Evolutionary conservation across 2,113 vertebrate genomes (phyloP).

Genomic region (Cottus gobio): DNA sequence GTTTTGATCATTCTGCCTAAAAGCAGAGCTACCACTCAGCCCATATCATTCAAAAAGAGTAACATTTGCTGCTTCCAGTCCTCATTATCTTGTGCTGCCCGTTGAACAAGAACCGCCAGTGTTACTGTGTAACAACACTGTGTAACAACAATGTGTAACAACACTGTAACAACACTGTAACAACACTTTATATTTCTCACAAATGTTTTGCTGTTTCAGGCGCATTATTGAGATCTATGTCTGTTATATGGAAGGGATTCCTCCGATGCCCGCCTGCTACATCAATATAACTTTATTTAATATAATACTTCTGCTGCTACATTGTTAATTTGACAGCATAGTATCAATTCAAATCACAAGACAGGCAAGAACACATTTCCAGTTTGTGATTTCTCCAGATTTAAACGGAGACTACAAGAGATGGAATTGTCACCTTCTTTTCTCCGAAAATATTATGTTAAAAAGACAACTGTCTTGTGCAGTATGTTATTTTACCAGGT

Average conservation of each 20-base stretch:
- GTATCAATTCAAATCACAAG: neutral
- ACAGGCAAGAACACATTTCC: neutral
- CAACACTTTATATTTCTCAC: neutral
- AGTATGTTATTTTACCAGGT: neutral
- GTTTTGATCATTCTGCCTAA: neutral
- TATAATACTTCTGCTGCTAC: neutral
- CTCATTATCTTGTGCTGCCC: slow-evolving; percentile 6
- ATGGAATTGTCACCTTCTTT: no score
- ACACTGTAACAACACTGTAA: neutral
- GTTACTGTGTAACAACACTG: neutral
- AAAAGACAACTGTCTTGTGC: neutral
- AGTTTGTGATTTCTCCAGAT: neutral
- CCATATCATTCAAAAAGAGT: neutral
- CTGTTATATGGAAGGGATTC: neutral
- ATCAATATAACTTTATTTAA: neutral
- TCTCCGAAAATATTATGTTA: neutral
- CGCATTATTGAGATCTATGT: neutral
- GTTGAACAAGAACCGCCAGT: neutral
- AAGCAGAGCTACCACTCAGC: neutral
- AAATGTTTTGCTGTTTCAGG: slow-evolving; percentile 4
- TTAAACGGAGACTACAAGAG: neutral
- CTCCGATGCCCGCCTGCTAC: neutral
- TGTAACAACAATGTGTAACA: neutral
- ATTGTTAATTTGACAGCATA: neutral
- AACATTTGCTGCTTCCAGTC: neutral